Conservation (phyloP, 2,113 vertebrate genomes). For the Hippocampus guttulatus region DNA sequence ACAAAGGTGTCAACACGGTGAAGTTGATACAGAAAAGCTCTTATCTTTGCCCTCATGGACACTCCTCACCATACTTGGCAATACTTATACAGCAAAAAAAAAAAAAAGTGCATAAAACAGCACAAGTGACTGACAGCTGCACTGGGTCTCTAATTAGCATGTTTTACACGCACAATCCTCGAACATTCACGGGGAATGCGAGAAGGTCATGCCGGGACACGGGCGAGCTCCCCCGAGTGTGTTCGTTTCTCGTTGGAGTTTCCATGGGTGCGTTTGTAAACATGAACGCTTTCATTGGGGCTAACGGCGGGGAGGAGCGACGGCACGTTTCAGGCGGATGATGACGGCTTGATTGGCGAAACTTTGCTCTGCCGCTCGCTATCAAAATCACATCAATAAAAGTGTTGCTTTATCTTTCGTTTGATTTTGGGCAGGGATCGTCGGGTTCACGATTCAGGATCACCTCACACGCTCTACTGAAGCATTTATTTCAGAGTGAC, state of each 20-base stretch:
- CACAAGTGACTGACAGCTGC: conserved; percentile 63
- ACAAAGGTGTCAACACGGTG: conserved; percentile 51
- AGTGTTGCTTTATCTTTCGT: neutral
- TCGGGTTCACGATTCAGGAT: neutral
- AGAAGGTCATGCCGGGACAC: conserved; percentile 43
- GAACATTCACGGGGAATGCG: conserved; percentile 39
- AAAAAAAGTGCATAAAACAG: conserved; percentile 59
- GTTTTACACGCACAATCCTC: conserved; percentile 61
- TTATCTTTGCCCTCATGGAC: conserved; percentile 52
- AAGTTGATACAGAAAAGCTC: conserved; percentile 53
- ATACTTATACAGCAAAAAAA: conserved; percentile 37
- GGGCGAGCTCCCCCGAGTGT: conserved; percentile 20
- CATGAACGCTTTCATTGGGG: neutral
- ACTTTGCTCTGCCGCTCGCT: neutral
- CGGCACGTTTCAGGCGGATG: neutral
- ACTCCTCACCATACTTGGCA: conserved; percentile 31
- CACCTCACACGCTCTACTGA: too few relatives aligned
- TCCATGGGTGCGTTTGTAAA: conserved; percentile 3
- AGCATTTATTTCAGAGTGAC: neutral
- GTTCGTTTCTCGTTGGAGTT: conserved; percentile 45
- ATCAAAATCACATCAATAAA: neutral
- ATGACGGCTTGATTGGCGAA: neutral
- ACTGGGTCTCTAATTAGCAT: conserved; percentile 59
- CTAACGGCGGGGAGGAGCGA: neutral
- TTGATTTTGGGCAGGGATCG: neutral